Evolutionary conservation across 2,797 vertebrate species (phyloP).

Genomic region (Lagorchestes hirsutus): DNA sequence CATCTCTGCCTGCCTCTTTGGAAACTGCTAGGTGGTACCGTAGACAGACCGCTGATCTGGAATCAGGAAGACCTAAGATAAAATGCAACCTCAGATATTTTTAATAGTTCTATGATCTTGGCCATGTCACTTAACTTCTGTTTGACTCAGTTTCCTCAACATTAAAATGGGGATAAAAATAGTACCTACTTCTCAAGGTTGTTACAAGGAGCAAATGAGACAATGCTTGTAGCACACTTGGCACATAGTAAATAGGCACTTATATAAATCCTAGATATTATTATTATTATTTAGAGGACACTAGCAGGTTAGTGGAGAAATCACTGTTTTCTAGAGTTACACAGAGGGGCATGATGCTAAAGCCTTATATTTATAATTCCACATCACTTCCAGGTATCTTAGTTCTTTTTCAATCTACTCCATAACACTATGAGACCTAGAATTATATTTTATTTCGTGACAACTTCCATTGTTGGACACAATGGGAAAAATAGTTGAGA

Average conservation of each 20-base stretch:
- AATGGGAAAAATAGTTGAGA: neutral
- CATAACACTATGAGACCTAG: neutral
- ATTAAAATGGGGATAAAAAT: neutral
- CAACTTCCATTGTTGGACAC: neutral
- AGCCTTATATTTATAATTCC: neutral
- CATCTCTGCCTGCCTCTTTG: neutral
- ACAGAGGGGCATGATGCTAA: neutral
- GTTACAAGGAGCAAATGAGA: neutral
- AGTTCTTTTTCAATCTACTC: neutral
- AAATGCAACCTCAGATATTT: neutral
- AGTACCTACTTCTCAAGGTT: neutral
- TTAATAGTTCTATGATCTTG: neutral
- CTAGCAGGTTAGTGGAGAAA: neutral
- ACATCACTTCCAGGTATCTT: neutral
- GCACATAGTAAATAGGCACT: neutral
- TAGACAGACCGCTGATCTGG: neutral
- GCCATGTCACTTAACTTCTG: neutral
- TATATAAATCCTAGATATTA: neutral
- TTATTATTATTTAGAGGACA: neutral
- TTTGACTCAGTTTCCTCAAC: neutral
- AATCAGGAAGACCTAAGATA: neutral
- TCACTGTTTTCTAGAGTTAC: neutral
- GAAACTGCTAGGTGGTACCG: neutral
- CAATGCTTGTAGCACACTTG: neutral
- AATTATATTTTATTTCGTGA: neutral